Evolutionary conservation across 2,113 vertebrate genomes (phyloP).

Genomic region (Pitta sordida): DNA sequence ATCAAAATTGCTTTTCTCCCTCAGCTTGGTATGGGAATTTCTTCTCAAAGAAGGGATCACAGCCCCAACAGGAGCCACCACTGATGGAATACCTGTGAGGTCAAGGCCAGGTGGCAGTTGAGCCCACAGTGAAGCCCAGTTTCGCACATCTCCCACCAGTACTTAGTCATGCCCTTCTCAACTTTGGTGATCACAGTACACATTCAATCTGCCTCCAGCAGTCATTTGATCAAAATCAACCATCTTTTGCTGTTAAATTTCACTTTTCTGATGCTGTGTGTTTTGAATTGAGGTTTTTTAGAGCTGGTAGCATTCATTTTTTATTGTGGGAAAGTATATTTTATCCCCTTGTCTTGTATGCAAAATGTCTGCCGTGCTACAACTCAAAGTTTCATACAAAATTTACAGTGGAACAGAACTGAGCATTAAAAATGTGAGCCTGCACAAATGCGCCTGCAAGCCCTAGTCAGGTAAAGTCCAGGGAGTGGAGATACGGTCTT

Average conservation of each 20-base stretch:
- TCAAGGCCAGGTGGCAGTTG: neutral
- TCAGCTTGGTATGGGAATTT: neutral
- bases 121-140: neutral
- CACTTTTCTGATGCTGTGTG: accelerated
- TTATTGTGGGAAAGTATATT: neutral
- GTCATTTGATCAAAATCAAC: neutral
- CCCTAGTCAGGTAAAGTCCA: neutral
- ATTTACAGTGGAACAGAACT: neutral
- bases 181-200: neutral
- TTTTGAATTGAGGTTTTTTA: neutral
- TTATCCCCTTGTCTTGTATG: neutral
- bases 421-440: neutral
- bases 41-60: neutral
- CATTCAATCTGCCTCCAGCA: accelerated
- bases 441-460: accelerated
- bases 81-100: accelerated
- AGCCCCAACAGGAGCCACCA: neutral
- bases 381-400: neutral
- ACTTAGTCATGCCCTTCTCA: neutral
- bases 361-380: neutral
- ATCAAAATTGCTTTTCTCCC: neutral
- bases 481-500: neutral
- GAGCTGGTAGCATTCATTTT: neutral
- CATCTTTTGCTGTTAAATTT: neutral
- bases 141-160: neutral